These are phyloP conservation scores for Psilanteris sp. DNA, from an alignment of 1,140 invertebrate genomes.

Conservation along the genomic window DNA sequence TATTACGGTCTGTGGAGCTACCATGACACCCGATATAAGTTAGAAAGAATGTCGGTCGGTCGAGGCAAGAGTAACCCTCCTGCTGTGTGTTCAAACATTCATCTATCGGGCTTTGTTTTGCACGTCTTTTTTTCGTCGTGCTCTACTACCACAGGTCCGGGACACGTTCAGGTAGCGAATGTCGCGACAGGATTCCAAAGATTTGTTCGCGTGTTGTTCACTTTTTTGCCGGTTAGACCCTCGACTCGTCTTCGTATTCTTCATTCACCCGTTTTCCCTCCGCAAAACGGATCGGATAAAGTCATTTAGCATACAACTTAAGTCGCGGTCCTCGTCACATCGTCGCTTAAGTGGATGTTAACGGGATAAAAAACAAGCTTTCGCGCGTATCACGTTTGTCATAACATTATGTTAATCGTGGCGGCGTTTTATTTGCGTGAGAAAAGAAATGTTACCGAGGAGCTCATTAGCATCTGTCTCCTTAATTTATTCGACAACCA, in stretches of 20 bases:
- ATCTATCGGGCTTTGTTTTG: slow-evolving; percentile 49
- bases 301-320: slow-evolving; percentile 40
- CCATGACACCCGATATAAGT: slow-evolving; percentile 34
- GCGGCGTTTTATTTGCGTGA: slow-evolving; percentile 49
- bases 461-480: slow-evolving; percentile 53
- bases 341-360: slow-evolving; percentile 49
- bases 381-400: slow-evolving; percentile 53
- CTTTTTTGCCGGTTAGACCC: slow-evolving; percentile 19
- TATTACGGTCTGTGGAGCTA: too few species aligned
- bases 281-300: slow-evolving; percentile 16
- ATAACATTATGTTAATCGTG: slow-evolving; percentile 59
- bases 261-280: not conserved
- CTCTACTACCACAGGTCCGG: slow-evolving; percentile 16
- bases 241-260: slow-evolving; percentile 2
- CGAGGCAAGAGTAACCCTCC: slow-evolving; percentile 35
- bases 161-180: slow-evolving; percentile 58
- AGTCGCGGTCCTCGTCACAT: slow-evolving; percentile 21
- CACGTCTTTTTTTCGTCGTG: slow-evolving; percentile 25
- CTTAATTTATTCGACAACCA: slow-evolving; percentile 51
- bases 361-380: slow-evolving; percentile 46
- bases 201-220: slow-evolving; percentile 66
- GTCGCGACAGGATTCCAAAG: slow-evolving; percentile 67
- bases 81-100: slow-evolving; percentile 41
- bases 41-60: slow-evolving; percentile 36
- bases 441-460: slow-evolving; percentile 50